Conservation (phyloP, 92 coral and sea anemone species). For the Porites rus region DNA sequence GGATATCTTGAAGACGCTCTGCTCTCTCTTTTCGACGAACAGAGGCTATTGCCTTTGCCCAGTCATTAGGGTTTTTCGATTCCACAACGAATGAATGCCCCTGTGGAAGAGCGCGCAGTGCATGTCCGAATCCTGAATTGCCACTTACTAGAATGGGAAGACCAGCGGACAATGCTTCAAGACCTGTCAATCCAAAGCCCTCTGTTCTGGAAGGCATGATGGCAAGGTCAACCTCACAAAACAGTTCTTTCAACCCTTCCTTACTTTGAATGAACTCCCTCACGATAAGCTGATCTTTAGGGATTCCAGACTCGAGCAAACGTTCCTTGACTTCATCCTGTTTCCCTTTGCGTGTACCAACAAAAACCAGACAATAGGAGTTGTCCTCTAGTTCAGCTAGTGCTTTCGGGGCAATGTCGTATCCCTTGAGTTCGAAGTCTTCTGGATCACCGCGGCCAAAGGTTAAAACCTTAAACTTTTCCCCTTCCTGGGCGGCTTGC, state of each 20-base stretch:
- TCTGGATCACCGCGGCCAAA: background rate
- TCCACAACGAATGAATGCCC: background rate
- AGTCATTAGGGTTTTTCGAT: background rate
- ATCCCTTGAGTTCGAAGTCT: background rate
- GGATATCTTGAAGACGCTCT: background rate
- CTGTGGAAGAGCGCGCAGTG: background rate
- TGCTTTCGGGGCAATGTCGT: background rate
- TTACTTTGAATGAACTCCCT: background rate
- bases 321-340: background rate
- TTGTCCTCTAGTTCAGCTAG: background rate
- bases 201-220: background rate
- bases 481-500: background rate
- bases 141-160: background rate
- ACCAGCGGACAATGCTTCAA: background rate
- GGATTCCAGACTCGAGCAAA: background rate
- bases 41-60: background rate
- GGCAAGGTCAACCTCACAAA: background rate
- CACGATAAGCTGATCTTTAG: background rate
- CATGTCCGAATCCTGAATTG: background rate
- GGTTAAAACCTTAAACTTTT: background rate
- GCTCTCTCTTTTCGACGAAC: background rate
- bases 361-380: background rate
- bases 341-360: background rate
- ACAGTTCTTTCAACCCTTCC: background rate
- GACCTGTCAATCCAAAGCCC: background rate